Conservation (phyloP, 2,113 vertebrate genomes). For the Trichechus manatus region DNA sequence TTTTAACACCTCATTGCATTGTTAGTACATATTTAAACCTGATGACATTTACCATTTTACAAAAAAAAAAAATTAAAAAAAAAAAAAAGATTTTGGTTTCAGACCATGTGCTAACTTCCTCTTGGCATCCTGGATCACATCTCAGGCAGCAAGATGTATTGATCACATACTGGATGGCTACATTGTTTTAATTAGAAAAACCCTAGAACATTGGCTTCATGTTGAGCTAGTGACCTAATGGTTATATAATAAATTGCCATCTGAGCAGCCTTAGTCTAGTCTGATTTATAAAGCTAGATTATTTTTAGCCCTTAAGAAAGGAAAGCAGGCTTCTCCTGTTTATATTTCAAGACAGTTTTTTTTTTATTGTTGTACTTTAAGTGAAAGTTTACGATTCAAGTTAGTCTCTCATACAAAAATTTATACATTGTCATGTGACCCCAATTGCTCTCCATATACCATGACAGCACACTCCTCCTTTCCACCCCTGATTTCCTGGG, state of each 20-base stretch:
- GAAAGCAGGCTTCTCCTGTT: not conserved
- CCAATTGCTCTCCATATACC: too few relatives aligned
- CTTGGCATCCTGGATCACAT: not conserved
- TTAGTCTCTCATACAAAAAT: too few relatives aligned
- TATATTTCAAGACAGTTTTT: too few relatives aligned
- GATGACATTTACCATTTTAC: not conserved
- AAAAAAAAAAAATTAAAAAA: not conserved
- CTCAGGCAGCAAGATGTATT: not conserved
- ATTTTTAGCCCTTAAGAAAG: constrained; percentile 44
- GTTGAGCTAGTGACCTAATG: not conserved
- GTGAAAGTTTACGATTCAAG: too few relatives aligned
- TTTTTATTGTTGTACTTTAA: too few relatives aligned
- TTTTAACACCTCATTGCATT: constrained; percentile 27
- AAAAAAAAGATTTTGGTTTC: not conserved
- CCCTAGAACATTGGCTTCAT: not conserved
- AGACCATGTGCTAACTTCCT: not conserved
- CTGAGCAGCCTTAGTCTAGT: not conserved
- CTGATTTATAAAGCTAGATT: constrained; percentile 21
- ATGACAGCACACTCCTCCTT: too few relatives aligned
- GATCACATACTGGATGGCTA: not conserved
- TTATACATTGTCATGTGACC: too few relatives aligned
- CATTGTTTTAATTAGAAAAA: constrained; percentile 14
- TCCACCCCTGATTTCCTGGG: too few relatives aligned
- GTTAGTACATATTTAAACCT: constrained; percentile 48
- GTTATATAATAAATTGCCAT: not conserved